Conservation (phyloP, 2,888 invertebrate genomes). For the Electrophaes corylata region DNA sequence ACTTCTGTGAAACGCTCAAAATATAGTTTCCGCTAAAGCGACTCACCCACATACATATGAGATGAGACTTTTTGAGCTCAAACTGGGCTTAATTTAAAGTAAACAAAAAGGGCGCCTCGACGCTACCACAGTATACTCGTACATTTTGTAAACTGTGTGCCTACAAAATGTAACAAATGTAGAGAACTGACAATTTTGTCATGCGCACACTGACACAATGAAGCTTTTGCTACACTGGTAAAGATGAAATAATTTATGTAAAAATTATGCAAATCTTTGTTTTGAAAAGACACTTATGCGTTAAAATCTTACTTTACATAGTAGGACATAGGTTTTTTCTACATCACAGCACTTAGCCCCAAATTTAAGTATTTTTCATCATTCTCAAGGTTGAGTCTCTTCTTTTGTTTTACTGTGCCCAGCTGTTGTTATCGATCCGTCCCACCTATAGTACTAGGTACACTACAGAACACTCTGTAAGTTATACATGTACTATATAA, state of each 20-base stretch:
- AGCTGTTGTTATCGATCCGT: conserved; percentile 41
- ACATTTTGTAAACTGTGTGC: conserved; percentile 1
- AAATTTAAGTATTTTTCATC: too few species aligned
- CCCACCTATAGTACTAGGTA: conserved; percentile 38
- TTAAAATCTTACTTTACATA: too few species aligned
- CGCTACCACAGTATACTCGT: conserved; percentile 17
- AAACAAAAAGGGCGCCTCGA: conserved; percentile 42
- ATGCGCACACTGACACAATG: neutral
- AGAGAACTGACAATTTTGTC: neutral
- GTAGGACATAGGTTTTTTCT: too few species aligned
- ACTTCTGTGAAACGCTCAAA: neutral
- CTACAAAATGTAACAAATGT: too few species aligned
- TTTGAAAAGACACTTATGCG: too few species aligned
- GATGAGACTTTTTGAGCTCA: conserved; percentile 37
- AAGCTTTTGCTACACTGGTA: too few species aligned
- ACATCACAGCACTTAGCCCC: too few species aligned
- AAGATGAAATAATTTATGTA: too few species aligned
- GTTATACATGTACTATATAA: too few species aligned
- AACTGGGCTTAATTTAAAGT: conserved; percentile 48
- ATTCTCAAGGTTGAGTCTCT: neutral
- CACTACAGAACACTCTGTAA: conserved; percentile 38
- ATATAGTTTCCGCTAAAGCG: conserved; percentile 20
- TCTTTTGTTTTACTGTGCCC: neutral
- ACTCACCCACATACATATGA: conserved; percentile 33
- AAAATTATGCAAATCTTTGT: too few species aligned